Evolutionary conservation across 2,888 invertebrate genomes (phyloP), one percentile per base, ranked within the genome.

Genomic region (Pterostichus niger): DNA sequence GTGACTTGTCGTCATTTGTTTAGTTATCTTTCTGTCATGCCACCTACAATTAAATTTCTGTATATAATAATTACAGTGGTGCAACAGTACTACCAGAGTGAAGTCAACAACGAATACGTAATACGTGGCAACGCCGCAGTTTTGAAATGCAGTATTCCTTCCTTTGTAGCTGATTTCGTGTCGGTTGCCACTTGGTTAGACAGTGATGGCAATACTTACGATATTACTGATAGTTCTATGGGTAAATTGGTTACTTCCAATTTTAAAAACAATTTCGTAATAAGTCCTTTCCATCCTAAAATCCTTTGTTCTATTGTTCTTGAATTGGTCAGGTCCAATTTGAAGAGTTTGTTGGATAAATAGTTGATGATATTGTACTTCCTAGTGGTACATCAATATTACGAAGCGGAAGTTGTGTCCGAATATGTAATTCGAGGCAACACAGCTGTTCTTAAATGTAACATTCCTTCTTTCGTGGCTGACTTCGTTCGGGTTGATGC

Each of bases 71-170:
- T 71, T 91, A 81, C 93, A 97, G 97, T 97, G 91, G 97, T 97
- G 88, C 95, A 96, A 89, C 97, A 97, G 90, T 95, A 94, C 90
- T 97, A 97, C 91, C 96, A 96, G 91, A 96, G 96, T 85, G 97
- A 97, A 92, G 97, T 97, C 86, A 96, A 96, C 91, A 96, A 96
- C 87, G 97, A 97, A 90, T 96, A 97, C 91, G 96, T 97, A 85
- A 97, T 97, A 88, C 94, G 95, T 88, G 96, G 97, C 85, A 97
- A 97, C 89, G 94, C 96, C 73, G 97, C 96, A 7, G 94, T 97
- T 84, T 91, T 97, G 59, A 96, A 96, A 90, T 97, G 97, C 91
- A 95, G 95, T 87, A 96, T 97, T 87, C 97, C 97, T 52, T 96
- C 96, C 85, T 97, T 97, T 90, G 96, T 97, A 84, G 95, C 96